Base-by-base conservation (phyloP, 2,113 vertebrate species). In the Grammomys dolichurus region DNA sequence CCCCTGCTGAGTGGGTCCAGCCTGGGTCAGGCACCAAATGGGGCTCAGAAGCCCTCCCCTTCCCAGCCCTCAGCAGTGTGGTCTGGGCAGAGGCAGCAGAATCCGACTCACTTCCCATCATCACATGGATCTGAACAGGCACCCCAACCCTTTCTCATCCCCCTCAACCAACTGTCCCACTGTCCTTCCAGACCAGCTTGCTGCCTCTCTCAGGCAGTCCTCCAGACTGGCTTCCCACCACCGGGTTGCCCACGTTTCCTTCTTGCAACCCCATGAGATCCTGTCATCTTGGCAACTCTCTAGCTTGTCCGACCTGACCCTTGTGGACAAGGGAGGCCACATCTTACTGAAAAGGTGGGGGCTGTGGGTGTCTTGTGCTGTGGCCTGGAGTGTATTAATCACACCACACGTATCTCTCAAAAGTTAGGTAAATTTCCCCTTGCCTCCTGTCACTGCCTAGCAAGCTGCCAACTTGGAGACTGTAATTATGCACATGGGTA, bases 401-500 rank as follows among this genome's bases (percentile, higher is more conserved):
- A 97, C 77, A 90, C 73, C 89, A 54, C 96, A 96, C 69, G 1
- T 88, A 22, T 78, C 94, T 97, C 96, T 91, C 65, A 90, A 96
- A 98, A 98, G 95, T 98, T 98, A 96, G 98, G 97, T 97, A 98
- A 97, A 97, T 98, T 98, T 94, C 96, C 92, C 95, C 77, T 95
- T 97, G 96, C 97, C 96, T 89, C 2, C 94, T 94, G 96, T 97
- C 98, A 98, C 97, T 98, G 96, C 91, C 97, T 96, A 96, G 97
- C 97, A 98, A 97, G 97, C 98, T 97, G 72, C 46, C 98, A 98
- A 93, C 80, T 84, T 95, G 36, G 24, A 96, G 97, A 97, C 67
- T 95, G 94, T 98, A 98, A 98, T 98, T 98, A 98, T 95, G 96
- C 76, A 94, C 93, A 91, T 97, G 97, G 98, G 97, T 98, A 98